Conservation (phyloP, 2,113 vertebrate genomes). For the Colossoma macropomum region DNA sequence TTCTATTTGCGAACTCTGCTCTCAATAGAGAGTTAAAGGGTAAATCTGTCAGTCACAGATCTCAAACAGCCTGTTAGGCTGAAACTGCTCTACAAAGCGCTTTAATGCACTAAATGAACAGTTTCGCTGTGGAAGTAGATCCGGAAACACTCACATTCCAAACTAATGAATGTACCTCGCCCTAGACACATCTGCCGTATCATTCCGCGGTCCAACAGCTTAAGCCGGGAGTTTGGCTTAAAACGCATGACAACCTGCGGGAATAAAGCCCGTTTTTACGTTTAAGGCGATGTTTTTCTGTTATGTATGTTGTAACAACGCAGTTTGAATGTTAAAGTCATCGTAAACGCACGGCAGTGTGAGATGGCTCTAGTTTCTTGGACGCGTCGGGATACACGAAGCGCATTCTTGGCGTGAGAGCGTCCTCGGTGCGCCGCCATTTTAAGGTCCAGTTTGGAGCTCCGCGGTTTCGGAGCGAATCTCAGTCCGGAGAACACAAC, state of each 20-base stretch:
- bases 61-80: too few species aligned
- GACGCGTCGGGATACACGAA: conserved; percentile 82
- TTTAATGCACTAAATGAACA: too few species aligned
- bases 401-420: conserved; percentile 71
- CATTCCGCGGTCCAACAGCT: conserved; percentile 52
- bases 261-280: background rate
- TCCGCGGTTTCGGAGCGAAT: conserved; percentile 61
- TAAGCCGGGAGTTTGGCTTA: background rate
- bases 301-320: background rate
- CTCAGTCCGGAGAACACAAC: conserved; percentile 2
- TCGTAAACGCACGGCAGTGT: conserved; percentile 39
- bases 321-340: background rate
- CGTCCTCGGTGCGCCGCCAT: conserved; percentile 79
- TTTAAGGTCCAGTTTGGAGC: conserved; percentile 77
- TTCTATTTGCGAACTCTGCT: too few species aligned
- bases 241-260: background rate
- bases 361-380: conserved; percentile 70
- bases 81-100: too few species aligned
- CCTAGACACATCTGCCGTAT: conserved; percentile 54
- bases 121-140: too few species aligned
- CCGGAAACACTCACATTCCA: conserved; percentile 66
- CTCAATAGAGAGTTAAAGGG: too few species aligned
- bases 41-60: too few species aligned
- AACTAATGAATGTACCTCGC: conserved; percentile 71
- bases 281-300: background rate